Conservation (phyloP, 2,113 vertebrate genomes). For the Dromas ardeola region DNA sequence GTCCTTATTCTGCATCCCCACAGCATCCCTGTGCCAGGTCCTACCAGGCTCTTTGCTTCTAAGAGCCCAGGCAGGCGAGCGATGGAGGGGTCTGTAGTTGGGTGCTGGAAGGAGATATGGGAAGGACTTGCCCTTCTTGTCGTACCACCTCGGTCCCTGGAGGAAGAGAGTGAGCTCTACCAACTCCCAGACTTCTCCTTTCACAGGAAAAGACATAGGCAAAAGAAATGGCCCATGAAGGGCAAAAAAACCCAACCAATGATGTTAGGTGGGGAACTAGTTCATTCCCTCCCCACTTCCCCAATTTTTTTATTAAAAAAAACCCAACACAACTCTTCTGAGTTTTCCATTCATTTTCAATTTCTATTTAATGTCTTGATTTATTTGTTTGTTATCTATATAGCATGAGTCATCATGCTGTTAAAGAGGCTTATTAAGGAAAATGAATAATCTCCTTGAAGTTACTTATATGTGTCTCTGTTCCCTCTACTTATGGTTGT, state of each 20-base stretch:
- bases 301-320: not conserved
- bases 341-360: not conserved
- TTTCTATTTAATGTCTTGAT: slow-evolving; percentile 3
- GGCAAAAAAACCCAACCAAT: not conserved
- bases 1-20: not conserved
- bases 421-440: slow-evolving; percentile 2
- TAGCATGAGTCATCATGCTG: not conserved
- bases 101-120: not conserved
- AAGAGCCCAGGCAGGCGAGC: not conserved
- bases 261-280: not conserved
- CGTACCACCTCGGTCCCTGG: not conserved
- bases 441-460: slow-evolving; percentile 4
- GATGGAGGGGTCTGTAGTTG: not conserved
- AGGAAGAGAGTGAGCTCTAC: not conserved
- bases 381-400: slow-evolving; percentile 22
- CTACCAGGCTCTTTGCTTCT: not conserved
- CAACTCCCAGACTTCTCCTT: not conserved
- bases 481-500: not conserved
- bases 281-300: not conserved
- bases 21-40: not conserved
- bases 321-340: not conserved
- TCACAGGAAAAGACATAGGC: not conserved
- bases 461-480: not conserved
- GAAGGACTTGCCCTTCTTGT: not conserved
- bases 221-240: not conserved